Percentiles rank a stretch among this genome's conserved stretches.
Evolutionary conservation across 2,888 invertebrate genomes (phyloP).

Genomic region (Ornithoptera alexandrae): DNA sequence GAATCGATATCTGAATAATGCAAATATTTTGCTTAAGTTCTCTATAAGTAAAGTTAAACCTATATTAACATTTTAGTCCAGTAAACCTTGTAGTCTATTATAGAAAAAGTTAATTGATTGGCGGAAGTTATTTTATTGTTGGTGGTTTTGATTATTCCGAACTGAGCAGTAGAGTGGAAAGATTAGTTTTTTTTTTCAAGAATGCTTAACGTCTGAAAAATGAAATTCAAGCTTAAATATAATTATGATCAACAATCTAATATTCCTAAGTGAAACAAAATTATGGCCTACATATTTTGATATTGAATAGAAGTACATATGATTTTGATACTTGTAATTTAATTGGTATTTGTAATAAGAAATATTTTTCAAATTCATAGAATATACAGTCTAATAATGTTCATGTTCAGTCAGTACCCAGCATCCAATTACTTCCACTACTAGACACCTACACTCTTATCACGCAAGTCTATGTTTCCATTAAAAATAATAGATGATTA

Average conservation of each 20-base stretch:
- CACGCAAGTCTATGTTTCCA: too few relatives aligned
- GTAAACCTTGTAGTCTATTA: conserved; percentile 57
- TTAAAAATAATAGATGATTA: too few relatives aligned
- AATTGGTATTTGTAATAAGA: too few relatives aligned
- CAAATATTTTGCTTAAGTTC: neutral
- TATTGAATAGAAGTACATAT: too few relatives aligned
- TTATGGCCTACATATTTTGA: neutral
- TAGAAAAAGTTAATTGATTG: conserved; percentile 67
- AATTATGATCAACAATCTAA: neutral
- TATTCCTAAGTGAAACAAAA: neutral
- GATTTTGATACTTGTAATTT: too few relatives aligned
- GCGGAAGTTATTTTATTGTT: conserved; percentile 64
- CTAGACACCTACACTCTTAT: too few relatives aligned
- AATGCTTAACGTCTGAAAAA: conserved; percentile 26
- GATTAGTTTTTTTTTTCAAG: conserved; percentile 30
- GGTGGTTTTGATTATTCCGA: conserved; percentile 52
- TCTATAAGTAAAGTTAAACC: neutral
- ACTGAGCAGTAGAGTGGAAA: conserved; percentile 39
- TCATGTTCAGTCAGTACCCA: too few relatives aligned
- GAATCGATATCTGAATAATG: conserved; percentile 26
- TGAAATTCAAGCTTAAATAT: neutral
- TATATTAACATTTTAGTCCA: conserved; percentile 41
- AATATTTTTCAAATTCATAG: too few relatives aligned
- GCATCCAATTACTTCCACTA: too few relatives aligned
- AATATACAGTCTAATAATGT: too few relatives aligned